Base-by-base conservation (phyloP, 1,140 invertebrate genomes). In the Colletes latitarsis region DNA sequence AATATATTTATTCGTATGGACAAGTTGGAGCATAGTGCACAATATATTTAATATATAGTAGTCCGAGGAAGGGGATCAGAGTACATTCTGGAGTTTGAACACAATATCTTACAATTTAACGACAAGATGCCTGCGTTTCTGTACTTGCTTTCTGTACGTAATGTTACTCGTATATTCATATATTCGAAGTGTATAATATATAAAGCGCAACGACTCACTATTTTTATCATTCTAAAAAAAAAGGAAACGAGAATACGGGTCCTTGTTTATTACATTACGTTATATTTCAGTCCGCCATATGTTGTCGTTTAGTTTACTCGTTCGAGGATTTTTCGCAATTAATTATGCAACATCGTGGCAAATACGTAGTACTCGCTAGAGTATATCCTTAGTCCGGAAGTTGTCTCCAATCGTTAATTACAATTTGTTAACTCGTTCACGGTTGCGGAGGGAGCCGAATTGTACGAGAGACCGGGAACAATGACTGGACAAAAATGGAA, bases 21-120 rank as follows among this genome's bases (percentile, higher is more conserved):
- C 91, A 92, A 92, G 89, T 92, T 87, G 91, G 90, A 92, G 90
- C 91, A 92, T 92, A 92, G 90, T 92, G 91, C 90, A 92, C 89
- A 90, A 91, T 92, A 91, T 92, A 91, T 90, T 92, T 90, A 89
- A 89, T 91, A 88, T 93, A 92, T 91, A 90, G 83, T 91, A 92
- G 90, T 91, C 88, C 90, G 88, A 90, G 90, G 89, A 90, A 90
- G 90, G 91, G 90, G 88, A 82, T 92, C 91, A 91, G 91, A 92
- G 88, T 92, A 92, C 90, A 92, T 92, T 92, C 91, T 91, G 91
- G 91, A 92, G 86, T 90, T 92, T 92, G 90, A 92, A 92, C 92
- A 92, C 92, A 92, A 92, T 92, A 92, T 92, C 90, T 92, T 92
- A 92, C 92, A 92, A 91, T 92, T 92, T 92, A 92, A 92, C 91